Conservation (phyloP, 2,797 vertebrate genomes). For the Helicolenus hilgendorfi region DNA sequence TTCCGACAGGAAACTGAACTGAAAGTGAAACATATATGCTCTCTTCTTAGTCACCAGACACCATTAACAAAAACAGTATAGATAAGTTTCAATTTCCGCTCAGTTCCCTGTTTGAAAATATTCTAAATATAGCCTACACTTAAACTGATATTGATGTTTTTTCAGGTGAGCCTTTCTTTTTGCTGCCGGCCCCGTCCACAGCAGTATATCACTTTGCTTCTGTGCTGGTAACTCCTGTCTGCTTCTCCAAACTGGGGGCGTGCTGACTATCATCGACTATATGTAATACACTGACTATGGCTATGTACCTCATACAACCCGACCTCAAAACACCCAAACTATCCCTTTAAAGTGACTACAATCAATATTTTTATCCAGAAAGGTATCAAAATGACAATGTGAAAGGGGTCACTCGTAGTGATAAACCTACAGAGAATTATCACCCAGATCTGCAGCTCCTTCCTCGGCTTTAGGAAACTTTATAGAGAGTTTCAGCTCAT, state of each 20-base stretch:
- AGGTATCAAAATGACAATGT: too few relatives aligned
- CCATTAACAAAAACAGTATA: neutral
- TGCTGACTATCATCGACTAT: too few relatives aligned
- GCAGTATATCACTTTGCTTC: too few relatives aligned
- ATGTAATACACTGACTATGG: too few relatives aligned
- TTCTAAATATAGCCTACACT: neutral
- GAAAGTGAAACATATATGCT: neutral
- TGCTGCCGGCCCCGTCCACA: too few relatives aligned
- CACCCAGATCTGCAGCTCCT: neutral
- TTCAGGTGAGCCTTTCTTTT: neutral
- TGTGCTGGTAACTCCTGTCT: too few relatives aligned
- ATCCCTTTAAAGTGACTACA: neutral
- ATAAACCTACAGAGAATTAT: neutral
- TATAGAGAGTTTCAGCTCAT: neutral
- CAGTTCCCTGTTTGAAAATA: neutral
- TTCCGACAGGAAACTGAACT: neutral
- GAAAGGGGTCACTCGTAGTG: neutral
- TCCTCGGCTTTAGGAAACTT: neutral
- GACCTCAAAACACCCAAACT: too few relatives aligned
- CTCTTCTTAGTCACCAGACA: neutral
- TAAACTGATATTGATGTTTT: neutral
- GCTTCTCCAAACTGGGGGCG: too few relatives aligned
- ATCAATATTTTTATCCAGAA: neutral
- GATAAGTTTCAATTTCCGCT: neutral
- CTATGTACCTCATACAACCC: too few relatives aligned